Conservation (phyloP, 2,888 invertebrate species). For the Caradrina kadenii region DNA sequence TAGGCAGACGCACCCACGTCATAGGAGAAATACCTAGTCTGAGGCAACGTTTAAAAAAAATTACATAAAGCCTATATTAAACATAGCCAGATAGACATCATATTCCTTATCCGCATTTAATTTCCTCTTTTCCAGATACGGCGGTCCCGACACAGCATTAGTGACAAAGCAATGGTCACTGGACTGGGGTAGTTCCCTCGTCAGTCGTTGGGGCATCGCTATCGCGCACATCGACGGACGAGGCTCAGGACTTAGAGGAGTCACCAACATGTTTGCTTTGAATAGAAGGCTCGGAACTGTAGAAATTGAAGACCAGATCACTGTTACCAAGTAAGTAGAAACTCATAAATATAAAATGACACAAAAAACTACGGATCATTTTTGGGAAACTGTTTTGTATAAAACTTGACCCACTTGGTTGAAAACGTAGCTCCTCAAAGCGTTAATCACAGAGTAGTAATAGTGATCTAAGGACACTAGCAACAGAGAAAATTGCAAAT, state of each 20-base stretch:
- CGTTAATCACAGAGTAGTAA: no score
- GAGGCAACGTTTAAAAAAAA: no score
- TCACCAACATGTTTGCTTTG: constrained; percentile 94
- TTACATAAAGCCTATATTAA: no score
- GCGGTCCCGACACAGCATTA: constrained; percentile 96
- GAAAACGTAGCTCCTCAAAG: no score
- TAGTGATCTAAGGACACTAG: no score
- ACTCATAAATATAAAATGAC: neutral
- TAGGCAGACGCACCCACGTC: no score
- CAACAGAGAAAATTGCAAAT: no score
- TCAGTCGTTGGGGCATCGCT: constrained; percentile 95
- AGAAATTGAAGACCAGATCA: constrained; percentile 97
- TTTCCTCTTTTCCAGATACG: constrained; percentile 92
- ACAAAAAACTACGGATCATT: no score
- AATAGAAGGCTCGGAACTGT: constrained; percentile 96
- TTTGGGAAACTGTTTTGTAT: no score
- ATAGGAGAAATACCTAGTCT: no score
- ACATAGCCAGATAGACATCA: no score
- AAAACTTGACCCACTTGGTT: no score
- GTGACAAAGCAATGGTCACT: constrained; percentile 95
- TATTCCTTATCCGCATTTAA: neutral
- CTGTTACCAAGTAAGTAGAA: constrained; percentile 92
- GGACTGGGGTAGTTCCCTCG: constrained; percentile 97
- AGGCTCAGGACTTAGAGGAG: constrained; percentile 96
- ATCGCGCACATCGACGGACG: constrained; percentile 97